Evolutionary conservation across 2,888 invertebrate species (phyloP), one percentile per base, ranked within the genome.

Genomic region (Dryobota labecula): DNA sequence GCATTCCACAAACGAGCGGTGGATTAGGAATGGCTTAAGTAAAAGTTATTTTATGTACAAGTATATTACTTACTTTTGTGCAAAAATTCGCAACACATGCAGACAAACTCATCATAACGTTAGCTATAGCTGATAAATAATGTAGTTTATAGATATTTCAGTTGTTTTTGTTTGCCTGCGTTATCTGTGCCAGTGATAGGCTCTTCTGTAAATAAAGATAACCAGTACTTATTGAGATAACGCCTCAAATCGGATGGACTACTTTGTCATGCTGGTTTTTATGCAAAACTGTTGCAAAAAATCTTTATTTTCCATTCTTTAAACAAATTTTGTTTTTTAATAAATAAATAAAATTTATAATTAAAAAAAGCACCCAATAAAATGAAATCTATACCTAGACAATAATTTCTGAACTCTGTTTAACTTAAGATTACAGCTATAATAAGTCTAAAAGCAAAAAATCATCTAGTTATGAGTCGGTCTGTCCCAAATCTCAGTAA

Each of bases 151-250:
- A 84, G 80, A 78, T 83, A 72, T 60, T 66, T 79, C 68, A 73
- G 80, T 89, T 92, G 90, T 91, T 91, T 90, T 88, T 91, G 89
- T 91, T 91, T 89, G 88, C 76, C 70, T 8, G 15, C 8, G 56
- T 73, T 87, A 91, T 90, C 91, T 83, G 56, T 18, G n/a, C 56
- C 45, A 70, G 70, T 74, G 89, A 91, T 90, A 90, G 83, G 86
- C 83, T 87, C 84, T 82, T 80, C 63, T 86, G 84, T 89, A 89
- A 90, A 88, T 86, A 91, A 70, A 78, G 88, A 88, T 89, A 86
- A 85, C 33, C n/a, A 73, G 64, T 69, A 76, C 83, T 85, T 80
- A 49, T 80, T 54, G 49, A 63, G 86, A 88, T 88, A 85, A 76
- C 45, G 30, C 49, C 73, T 78, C 66, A 75, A 82, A 78, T 71